These are phyloP conservation scores for Apocheima hispidaria DNA, from an alignment of 2,888 invertebrate genomes.

Conservation along the genomic window DNA sequence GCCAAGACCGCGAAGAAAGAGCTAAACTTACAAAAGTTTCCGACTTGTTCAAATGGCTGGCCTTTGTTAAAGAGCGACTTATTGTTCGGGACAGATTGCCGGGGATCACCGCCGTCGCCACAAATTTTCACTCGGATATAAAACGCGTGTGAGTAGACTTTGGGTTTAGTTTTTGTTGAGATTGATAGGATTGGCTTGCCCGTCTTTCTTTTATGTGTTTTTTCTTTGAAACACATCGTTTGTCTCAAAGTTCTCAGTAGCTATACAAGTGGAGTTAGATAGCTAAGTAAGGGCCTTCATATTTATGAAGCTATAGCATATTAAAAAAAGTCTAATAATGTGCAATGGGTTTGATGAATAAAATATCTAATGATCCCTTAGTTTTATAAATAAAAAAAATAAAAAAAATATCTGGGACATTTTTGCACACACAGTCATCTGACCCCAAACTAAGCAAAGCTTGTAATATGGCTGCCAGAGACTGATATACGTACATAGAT, in stretches of 20 bases:
- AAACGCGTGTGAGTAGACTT: constrained; percentile 43
- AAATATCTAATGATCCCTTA: no score
- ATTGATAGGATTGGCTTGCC: constrained; percentile 20
- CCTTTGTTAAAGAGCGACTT: constrained; percentile 84
- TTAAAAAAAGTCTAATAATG: no score
- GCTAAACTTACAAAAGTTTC: constrained; percentile 85
- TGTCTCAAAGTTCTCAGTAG: not conserved
- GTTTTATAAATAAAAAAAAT: no score
- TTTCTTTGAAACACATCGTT: constrained; percentile 9
- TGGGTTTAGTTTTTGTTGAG: constrained; percentile 39
- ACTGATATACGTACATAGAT: no score
- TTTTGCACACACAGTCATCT: no score
- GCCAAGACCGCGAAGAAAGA: constrained; percentile 82
- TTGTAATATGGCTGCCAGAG: no score
- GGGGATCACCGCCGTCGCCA: constrained; percentile 74
- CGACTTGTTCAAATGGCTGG: constrained; percentile 85
- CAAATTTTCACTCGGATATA: constrained; percentile 60
- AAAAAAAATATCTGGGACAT: no score
- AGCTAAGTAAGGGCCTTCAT: not conserved
- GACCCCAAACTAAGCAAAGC: no score
- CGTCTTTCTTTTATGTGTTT: constrained; percentile 10
- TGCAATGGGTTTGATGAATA: no score
- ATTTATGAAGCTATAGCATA: not conserved
- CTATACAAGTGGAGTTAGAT: no score
- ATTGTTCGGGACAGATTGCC: constrained; percentile 85